Base-by-base conservation (phyloP, 2,888 invertebrate species). In the Mylabris sibirica region DNA sequence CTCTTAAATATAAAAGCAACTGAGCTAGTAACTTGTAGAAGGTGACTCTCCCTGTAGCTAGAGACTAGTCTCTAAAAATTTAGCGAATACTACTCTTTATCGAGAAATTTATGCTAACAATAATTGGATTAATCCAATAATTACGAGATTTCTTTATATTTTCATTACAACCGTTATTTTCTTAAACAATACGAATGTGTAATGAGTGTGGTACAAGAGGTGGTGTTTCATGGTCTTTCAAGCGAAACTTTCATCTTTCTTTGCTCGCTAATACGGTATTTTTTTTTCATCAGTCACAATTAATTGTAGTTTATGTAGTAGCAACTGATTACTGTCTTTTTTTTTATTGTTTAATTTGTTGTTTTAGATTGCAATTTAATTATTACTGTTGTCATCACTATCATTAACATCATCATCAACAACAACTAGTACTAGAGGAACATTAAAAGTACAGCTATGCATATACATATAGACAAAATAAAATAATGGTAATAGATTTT, bases 71-170 rank as follows among this genome's bases (percentile, higher is more conserved):
- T n/a, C n/a, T n/a, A n/a, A n/a, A n/a, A n/a, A n/a, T n/a, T n/a
- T n/a, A n/a, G n/a, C n/a, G n/a, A n/a, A n/a, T n/a, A n/a, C n/a
- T n/a, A n/a, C n/a, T n/a, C n/a, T n/a, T n/a, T n/a, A n/a, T n/a
- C n/a, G n/a, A n/a, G n/a, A n/a, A n/a, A n/a, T n/a, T n/a, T n/a
- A n/a, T n/a, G n/a, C n/a, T 30, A 8, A 8, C 8, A 30, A 30
- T 30, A 30, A 30, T 59, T 44, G 57, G 3, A 14, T 20, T 4
- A 57, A 64, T 11, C 30, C 30, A 64, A 53, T 59, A 60, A 22
- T 12, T 24, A 17, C 30, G 30, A 30, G 0, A 8, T 30, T 30
- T 30, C 30, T 30, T 30, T 30, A 8, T 4, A 30, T 30, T 30
- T 8, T 30, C 30, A 30, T 4, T 8, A 6, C 30, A 8, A 30